A percentile compares a stretch with the other conserved stretches of the same genome.
These are phyloP conservation scores for Rhagophthalmus giganteus DNA, from an alignment of 2,888 invertebrate species.

Conservation along the genomic window DNA sequence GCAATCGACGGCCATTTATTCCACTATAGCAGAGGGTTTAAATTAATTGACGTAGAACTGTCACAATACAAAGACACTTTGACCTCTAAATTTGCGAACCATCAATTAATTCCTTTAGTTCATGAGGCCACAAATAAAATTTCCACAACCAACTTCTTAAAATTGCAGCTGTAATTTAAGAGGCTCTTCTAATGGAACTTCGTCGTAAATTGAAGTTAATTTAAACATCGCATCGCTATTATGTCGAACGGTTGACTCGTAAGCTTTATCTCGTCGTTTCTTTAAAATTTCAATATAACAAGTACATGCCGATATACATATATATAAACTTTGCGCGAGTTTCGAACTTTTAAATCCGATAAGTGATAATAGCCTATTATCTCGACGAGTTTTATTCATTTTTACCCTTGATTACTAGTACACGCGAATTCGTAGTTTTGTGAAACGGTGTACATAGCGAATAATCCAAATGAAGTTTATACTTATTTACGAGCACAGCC, in stretches of 20 bases:
- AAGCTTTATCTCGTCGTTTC: conserved; percentile 23
- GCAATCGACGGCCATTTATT: not conserved
- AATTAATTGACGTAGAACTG: not conserved
- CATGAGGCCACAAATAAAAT: conserved; percentile 20
- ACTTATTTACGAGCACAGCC: conserved; percentile 19
- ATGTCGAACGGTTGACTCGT: conserved; percentile 39
- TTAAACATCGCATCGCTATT: conserved; percentile 46
- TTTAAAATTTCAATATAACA: conserved; percentile 8
- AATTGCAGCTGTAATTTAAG: conserved; percentile 24
- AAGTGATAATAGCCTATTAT: conserved; percentile 15
- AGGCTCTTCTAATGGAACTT: conserved; percentile 23
- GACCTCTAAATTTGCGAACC: conserved; percentile 17
- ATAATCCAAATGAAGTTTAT: conserved; percentile 23
- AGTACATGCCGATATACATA: too few species aligned
- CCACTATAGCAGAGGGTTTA: conserved; percentile 2
- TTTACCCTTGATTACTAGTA: conserved; percentile 4
- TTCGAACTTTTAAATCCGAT: conserved; percentile 17
- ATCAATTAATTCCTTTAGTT: conserved; percentile 18
- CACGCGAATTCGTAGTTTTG: conserved; percentile 8
- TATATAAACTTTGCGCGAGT: conserved; percentile 18
- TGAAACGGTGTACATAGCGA: conserved; percentile 11
- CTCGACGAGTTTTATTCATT: conserved; percentile 6
- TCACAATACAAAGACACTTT: conserved; percentile 1
- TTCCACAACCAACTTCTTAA: conserved; percentile 22
- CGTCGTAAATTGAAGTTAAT: conserved; percentile 50